These are phyloP conservation scores for Heliconius ethilla DNA, from an alignment of 2,888 invertebrate genomes.

Conservation along the genomic window DNA sequence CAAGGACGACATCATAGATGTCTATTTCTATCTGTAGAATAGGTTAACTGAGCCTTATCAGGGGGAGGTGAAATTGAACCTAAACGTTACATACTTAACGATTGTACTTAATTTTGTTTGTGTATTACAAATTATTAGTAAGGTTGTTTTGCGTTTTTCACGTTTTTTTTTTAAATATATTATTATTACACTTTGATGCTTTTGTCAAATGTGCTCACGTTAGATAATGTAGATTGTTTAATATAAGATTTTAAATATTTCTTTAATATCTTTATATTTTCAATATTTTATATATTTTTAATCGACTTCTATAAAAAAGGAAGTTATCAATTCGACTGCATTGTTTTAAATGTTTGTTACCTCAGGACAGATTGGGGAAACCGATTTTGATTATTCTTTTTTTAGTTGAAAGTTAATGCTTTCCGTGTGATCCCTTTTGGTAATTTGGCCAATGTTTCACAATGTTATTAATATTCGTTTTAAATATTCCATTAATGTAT, in stretches of 20 bases:
- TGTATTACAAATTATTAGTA: conserved; percentile 5
- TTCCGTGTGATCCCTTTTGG: no score
- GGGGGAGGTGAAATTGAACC: not conserved
- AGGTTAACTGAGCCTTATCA: not conserved
- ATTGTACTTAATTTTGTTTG: conserved; percentile 25
- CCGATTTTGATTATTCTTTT: no score
- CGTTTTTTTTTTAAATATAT: conserved; percentile 6
- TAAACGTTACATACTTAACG: conserved; percentile 9
- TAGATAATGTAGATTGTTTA: not conserved
- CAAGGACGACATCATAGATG: not conserved
- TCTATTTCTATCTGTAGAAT: not conserved
- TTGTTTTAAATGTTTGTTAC: no score
- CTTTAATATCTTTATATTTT: not conserved
- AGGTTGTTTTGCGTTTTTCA: conserved; percentile 9
- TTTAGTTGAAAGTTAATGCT: no score
- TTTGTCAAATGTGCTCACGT: conserved; percentile 12
- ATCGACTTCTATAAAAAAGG: no score
- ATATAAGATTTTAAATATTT: not conserved
- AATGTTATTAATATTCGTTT: no score
- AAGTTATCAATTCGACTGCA: no score
- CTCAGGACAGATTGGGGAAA: no score
- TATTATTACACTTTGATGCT: conserved; percentile 15
- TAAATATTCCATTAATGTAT: no score
- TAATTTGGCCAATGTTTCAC: no score
- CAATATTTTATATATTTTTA: no score